phyloP scores from a whole-genome alignment of 2,888 invertebrate species.

The Allophyes oxyacanthae region DNA sequence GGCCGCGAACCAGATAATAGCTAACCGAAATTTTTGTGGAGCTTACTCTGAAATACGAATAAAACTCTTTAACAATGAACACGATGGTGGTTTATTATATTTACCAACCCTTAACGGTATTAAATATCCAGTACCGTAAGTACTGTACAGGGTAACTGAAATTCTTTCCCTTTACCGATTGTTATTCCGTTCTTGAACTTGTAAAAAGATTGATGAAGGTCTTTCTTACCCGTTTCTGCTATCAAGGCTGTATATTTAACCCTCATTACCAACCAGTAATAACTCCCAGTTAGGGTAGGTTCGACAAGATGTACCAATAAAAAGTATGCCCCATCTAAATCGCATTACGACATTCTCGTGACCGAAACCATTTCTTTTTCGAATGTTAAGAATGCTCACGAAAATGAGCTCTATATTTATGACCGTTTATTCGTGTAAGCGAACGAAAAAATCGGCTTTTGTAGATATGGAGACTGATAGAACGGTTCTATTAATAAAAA shows the following conservation, averaged over 20 bases:
- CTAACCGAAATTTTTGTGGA: too few relatives aligned
- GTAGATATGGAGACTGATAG: slow-evolving; percentile 67
- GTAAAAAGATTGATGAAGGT: slow-evolving; percentile 63
- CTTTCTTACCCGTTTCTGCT: slow-evolving; percentile 59
- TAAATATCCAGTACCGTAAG: not conserved
- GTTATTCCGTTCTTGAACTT: slow-evolving; percentile 73
- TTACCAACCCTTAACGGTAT: too few relatives aligned
- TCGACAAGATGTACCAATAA: slow-evolving; percentile 79
- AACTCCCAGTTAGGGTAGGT: slow-evolving; percentile 77
- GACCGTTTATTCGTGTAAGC: slow-evolving; percentile 69
- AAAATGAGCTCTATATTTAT: slow-evolving; percentile 80
- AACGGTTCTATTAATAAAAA: slow-evolving; percentile 70
- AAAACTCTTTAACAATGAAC: too few relatives aligned
- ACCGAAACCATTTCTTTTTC: slow-evolving; percentile 79
- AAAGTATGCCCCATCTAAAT: slow-evolving; percentile 78
- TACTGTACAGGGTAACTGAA: not conserved
- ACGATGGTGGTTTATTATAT: too few relatives aligned
- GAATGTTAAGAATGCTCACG: slow-evolving; percentile 78
- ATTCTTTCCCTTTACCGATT: slow-evolving; percentile 12
- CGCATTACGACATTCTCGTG: slow-evolving; percentile 80
- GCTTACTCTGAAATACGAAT: too few relatives aligned
- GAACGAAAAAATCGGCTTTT: slow-evolving; percentile 67
- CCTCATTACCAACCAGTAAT: slow-evolving; percentile 72
- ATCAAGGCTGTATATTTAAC: slow-evolving; percentile 75
- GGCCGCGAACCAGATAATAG: too few relatives aligned